A percentile compares a stretch with the other conserved stretches of the same genome.
Conservation (phyloP, 1,140 invertebrate species). For the Zaprionus kolodkinae region DNA sequence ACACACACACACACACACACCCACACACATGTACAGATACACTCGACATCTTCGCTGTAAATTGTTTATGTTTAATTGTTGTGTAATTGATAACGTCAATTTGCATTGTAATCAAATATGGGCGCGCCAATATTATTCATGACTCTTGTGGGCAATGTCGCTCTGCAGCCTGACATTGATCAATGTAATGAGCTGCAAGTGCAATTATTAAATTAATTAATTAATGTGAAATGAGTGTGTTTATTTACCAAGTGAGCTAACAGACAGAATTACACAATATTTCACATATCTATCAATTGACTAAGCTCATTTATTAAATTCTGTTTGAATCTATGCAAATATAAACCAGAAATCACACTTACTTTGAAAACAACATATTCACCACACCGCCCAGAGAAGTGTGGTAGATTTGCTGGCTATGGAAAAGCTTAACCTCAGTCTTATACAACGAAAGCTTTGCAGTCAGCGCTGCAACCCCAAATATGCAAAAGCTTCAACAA, state of each 20-base stretch:
- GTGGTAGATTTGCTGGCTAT: background rate
- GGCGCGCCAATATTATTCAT: conserved; percentile 5
- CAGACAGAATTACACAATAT: background rate
- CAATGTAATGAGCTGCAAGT: conserved; percentile 52
- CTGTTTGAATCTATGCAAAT: no score
- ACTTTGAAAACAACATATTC: no score
- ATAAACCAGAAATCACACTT: no score
- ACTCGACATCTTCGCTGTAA: conserved; percentile 10
- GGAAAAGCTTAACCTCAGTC: background rate
- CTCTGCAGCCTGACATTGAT: conserved; percentile 35
- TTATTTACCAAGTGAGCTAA: background rate
- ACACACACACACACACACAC: no score
- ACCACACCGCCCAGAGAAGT: background rate
- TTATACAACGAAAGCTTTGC: background rate
- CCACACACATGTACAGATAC: background rate
- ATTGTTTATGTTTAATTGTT: conserved; percentile 57
- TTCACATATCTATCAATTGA: no score
- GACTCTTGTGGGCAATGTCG: background rate
- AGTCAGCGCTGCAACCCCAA: background rate
- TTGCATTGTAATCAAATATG: conserved; percentile 54
- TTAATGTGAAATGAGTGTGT: conserved; percentile 21
- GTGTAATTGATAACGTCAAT: conserved; percentile 60
- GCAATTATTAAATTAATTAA: conserved; percentile 47
- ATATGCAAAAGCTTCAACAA: background rate
- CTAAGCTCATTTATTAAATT: background rate